These are phyloP conservation scores for Stegophylla sp. DNA, from an alignment of 2,888 invertebrate species.

Conservation along the genomic window DNA sequence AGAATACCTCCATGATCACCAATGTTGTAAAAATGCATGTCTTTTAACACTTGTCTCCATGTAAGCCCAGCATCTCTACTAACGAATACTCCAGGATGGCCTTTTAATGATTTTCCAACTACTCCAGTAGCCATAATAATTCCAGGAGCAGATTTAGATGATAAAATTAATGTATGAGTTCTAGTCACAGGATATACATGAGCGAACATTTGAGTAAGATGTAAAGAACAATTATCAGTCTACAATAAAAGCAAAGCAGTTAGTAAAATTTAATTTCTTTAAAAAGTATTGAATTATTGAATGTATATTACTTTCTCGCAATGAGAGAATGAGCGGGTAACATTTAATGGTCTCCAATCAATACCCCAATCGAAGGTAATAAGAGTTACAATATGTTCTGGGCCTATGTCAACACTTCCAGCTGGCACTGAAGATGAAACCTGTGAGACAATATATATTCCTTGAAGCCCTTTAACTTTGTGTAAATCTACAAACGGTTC, in stretches of 20 bases:
- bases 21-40: slow-evolving; percentile 84
- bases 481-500: slow-evolving; percentile 87
- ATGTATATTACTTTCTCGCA: slow-evolving; percentile 54
- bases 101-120: slow-evolving; percentile 78
- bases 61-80: slow-evolving; percentile 82
- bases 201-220: slow-evolving; percentile 85
- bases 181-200: slow-evolving; percentile 82
- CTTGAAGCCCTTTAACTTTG: slow-evolving; percentile 83
- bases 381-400: slow-evolving; percentile 78
- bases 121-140: slow-evolving; percentile 87
- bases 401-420: slow-evolving; percentile 69
- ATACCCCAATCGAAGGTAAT: slow-evolving; percentile 89
- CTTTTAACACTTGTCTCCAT: slow-evolving; percentile 79
- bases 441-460: slow-evolving; percentile 88
- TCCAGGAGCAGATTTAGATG: slow-evolving; percentile 86
- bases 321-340: slow-evolving; percentile 54
- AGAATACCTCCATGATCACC: slow-evolving; percentile 90
- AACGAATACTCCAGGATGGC: slow-evolving; percentile 80
- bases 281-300: neutral
- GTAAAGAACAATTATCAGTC: slow-evolving; percentile 78
- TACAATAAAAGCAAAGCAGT: slow-evolving; percentile 62
- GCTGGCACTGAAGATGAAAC: slow-evolving; percentile 67
- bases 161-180: slow-evolving; percentile 78
- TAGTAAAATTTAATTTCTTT: neutral
- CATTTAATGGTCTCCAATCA: slow-evolving; percentile 76